Evolutionary conservation across 2,888 invertebrate genomes (phyloP), one percentile per base, ranked within the genome.

Genomic region (Trichopria drosophilae): DNA sequence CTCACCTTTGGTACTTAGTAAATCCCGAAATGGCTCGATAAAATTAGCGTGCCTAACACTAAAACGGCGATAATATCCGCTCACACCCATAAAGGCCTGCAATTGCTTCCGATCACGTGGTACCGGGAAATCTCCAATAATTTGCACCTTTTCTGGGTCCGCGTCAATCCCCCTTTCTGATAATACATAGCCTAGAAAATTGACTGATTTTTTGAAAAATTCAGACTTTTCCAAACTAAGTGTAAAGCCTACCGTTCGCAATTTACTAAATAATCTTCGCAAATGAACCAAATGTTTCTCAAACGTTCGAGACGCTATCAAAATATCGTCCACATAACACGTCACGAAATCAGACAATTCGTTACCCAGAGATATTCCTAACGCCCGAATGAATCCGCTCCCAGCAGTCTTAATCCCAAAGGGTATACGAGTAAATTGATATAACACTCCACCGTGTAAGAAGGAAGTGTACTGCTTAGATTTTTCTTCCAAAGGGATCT

Each of bases 341-440:
- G 52, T 29, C 5, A 58, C 43, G 35, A 59, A 32, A 10, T 4
- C 15, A 19, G 10, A 39, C 6, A 66, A 48, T 45, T 64, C 62
- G 3, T 62, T 53, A 4, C 64, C 65, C 4, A 70, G 40, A 4
- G 63, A 50, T 6, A 55, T 6, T 31, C 54, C 50, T 12, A 66
- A 35, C 2, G 58, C 51, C 5, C 59, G 22, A 7, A 61, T 58
- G 32, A 66, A 66, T 2, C 58, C 59, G 10, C 52, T 58, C 6
- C 62, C 62, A 2, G 61, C 61, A 1, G 61, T 62, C 39, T n/a
- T n/a, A n/a, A n/a, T n/a, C n/a, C n/a, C n/a, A n/a, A n/a, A n/a
- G n/a, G n/a, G n/a, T n/a, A n/a, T n/a, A n/a, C n/a, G n/a, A n/a
- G n/a, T n/a, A n/a, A n/a, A n/a, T n/a, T n/a, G n/a, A n/a, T n/a